A percentile compares a stretch with the other conserved stretches of the same genome.
Conservation (phyloP, 1,140 invertebrate genomes). For the Lutraria rhynchaena region DNA sequence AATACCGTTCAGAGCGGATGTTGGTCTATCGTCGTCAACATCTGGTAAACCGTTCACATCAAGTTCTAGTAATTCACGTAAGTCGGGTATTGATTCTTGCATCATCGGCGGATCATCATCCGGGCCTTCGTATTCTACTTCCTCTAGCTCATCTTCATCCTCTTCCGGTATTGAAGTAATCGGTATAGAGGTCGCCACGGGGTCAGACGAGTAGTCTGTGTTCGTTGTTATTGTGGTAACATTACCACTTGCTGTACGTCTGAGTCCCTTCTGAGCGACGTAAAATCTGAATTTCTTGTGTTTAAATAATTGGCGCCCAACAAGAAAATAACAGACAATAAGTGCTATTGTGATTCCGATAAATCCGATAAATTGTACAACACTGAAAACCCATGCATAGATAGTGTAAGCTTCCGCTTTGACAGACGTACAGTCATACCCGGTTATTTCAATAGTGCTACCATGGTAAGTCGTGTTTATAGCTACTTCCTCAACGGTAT, state of each 20-base stretch:
- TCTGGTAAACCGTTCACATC: slow-evolving; percentile 32
- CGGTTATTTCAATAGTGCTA: slow-evolving; percentile 8
- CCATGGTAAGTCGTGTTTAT: slow-evolving; percentile 29
- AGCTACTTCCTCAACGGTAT: slow-evolving; percentile 36
- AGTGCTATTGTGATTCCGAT: slow-evolving; percentile 33
- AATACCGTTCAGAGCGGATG: slow-evolving; percentile 20
- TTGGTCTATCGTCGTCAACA: slow-evolving; percentile 42
- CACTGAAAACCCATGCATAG: slow-evolving; percentile 35
- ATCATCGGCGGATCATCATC: slow-evolving; percentile 41
- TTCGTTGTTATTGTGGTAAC: slow-evolving; percentile 39
- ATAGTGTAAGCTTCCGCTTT: slow-evolving; percentile 20
- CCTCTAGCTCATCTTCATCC: slow-evolving; percentile 49
- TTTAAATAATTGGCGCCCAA: slow-evolving; percentile 52
- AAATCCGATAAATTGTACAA: slow-evolving; percentile 53
- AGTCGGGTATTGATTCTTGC: slow-evolving; percentile 51
- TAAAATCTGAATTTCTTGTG: slow-evolving; percentile 58
- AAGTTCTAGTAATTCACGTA: slow-evolving; percentile 41
- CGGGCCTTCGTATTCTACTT: slow-evolving; percentile 51
- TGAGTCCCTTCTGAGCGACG: slow-evolving; percentile 39
- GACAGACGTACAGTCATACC: slow-evolving; percentile 51
- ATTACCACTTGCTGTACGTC: slow-evolving; percentile 47
- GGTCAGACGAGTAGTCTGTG: slow-evolving; percentile 46
- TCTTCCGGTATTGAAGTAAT: slow-evolving; percentile 49
- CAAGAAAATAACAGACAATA: slow-evolving; percentile 53
- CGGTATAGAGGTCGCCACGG: slow-evolving; percentile 26